Evolutionary conservation across 2,888 invertebrate species (phyloP).

Genomic region (Amphipoea oculea): DNA sequence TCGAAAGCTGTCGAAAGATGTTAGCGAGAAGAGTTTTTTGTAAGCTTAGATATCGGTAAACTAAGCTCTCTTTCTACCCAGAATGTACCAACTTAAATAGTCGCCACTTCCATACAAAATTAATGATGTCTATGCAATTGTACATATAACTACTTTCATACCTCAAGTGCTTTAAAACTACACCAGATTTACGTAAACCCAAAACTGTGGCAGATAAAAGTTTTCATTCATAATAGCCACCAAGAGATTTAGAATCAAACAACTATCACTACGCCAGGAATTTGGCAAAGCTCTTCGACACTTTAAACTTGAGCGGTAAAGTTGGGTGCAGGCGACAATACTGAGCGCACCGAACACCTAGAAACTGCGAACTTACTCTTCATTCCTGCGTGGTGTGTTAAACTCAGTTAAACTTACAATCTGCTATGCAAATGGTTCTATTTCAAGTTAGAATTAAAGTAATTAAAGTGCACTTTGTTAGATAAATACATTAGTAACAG

Average conservation of each 20-base stretch:
- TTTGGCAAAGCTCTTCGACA: slow-evolving; percentile 36
- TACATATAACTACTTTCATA: not conserved
- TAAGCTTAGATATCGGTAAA: not conserved
- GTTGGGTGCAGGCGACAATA: slow-evolving; percentile 24
- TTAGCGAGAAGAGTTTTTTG: not conserved
- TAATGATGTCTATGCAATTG: not conserved
- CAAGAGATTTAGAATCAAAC: slow-evolving; percentile 24
- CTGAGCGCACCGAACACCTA: slow-evolving; percentile 34
- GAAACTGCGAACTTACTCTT: slow-evolving; percentile 45
- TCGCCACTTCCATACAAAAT: not conserved
- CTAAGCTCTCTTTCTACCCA: not conserved
- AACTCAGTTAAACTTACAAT: slow-evolving; percentile 36
- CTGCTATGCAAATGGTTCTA: slow-evolving; percentile 17
- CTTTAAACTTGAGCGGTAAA: slow-evolving; percentile 44
- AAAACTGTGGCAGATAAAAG: slow-evolving; percentile 2
- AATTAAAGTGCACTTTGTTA: slow-evolving; percentile 4
- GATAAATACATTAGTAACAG: slow-evolving; percentile 1
- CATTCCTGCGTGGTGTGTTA: slow-evolving; percentile 26
- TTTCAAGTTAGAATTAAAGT: slow-evolving; percentile 17
- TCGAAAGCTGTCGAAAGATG: not conserved
- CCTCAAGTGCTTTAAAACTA: not conserved
- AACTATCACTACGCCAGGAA: slow-evolving; percentile 39
- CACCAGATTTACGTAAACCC: not conserved
- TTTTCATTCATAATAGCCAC: slow-evolving; percentile 19
- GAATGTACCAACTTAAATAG: not conserved